Base-by-base conservation (phyloP, 1,140 invertebrate species). In the Drosophila triauraria region DNA sequence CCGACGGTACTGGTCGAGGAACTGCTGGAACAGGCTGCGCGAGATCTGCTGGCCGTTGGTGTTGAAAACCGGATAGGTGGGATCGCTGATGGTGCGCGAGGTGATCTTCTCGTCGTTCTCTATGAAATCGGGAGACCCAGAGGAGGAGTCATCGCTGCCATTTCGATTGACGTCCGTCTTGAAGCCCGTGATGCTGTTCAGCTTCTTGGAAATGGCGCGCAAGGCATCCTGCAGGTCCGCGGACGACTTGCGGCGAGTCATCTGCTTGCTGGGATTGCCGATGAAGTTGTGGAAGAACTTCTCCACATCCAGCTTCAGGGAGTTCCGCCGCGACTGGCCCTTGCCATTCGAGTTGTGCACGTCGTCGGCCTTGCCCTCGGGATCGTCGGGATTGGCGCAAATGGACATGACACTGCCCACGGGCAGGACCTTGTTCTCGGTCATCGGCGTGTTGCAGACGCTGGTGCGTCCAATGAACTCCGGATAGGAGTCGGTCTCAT, bases 11-110 rank as follows among this genome's bases (percentile, higher is more conserved):
- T 94, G 93, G 40, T 94, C 94, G 40, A 97, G 92, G 72, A 95
- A 95, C 61, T 96, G 94, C 60, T 96, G 94, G 82, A 96, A 96
- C 0, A 97, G 93, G 8, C 94, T 94, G 60, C 95, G 94, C 0
- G 96, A 97, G 44, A 96, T 95, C 8, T 95, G 94, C 32, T 95
- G 93, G 4, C 96, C 96, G 62, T 97, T 95, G 43, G 93, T 93
- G 78, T 95, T 95, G 80, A 97, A 96, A 12, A 96, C 94, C 25
- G 96, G 96, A 93, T 95, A 96, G 53, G 93, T 94, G 20, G 96
- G 96, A 93, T 97, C 96, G 32, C 95, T 95, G 57, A 97, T 96
- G 1, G 96, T 96, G 61, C 95, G 95, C 15, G 82, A 85, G 25
- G 81, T 78, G 17, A 58, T 60, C 6, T 91, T 77, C 54, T 91